Base-by-base conservation (phyloP, 2,797 vertebrate species). In the Scolopax bukidnonensis region DNA sequence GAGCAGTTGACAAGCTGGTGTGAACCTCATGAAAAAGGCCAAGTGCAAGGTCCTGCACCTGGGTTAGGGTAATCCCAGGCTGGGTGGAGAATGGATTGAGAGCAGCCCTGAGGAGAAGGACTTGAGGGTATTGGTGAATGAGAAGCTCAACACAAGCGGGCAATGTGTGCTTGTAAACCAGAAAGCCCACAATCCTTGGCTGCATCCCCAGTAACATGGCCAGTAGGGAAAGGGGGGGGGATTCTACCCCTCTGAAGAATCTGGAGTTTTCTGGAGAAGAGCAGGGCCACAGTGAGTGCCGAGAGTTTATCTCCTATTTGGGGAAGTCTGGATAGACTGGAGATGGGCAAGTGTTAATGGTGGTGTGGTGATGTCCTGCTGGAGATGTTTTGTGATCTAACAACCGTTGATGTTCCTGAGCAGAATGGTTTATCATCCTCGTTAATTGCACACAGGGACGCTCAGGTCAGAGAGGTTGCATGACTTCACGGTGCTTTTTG, bases 321-420 rank as follows among this genome's bases (percentile, higher is more conserved):
- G 32, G 32, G 16, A 78, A 73, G 33, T 23, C 10, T 33, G 9
- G 8, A 15, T 10, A 41, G 20, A 25, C 0, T 5, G 6, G 11
- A 6, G 8, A 36, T 47, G 7, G 5, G 12, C 13, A 36, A 70
- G 6, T 25, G 38, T 2, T 32, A 47, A 6, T 5, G 21, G 3
- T 51, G 8, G 9, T 63, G 6, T 12, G 4, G 4, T 4, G 1
- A 3, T 25, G 4, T 25, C 16, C 11, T 36, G 2, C 6, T 38
- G 41, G 12, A 75, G 32, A 20, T 30, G 4, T 56, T 71, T 33
- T 40, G 6, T 54, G 18, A 15, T 85, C 20, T 33, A 64, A 64
- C 20, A 6, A 30, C 11, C 11, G 8, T 0, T 43, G 12, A 28
- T 25, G 5, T 68, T 27, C 38, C 18, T 25, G 9, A 75, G 20